Conservation (phyloP, 1,140 invertebrate genomes). For the Aphis craccivora region DNA sequence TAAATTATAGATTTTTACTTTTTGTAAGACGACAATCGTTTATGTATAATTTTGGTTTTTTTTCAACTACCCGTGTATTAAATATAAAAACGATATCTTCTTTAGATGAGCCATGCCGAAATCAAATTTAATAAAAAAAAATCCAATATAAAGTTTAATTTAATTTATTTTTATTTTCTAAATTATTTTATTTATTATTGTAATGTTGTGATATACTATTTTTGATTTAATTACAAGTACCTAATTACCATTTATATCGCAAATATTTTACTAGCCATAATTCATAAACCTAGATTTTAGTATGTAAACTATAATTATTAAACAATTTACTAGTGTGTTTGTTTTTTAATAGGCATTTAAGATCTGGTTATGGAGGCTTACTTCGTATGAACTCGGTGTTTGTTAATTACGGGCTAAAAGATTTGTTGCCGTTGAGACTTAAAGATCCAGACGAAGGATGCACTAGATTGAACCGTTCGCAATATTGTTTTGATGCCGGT, state of each 20-base stretch:
- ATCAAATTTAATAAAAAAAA: background rate
- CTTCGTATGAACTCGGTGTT: slow-evolving; percentile 89
- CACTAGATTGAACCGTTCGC: slow-evolving; percentile 82
- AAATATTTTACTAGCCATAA: no score
- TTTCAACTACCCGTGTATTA: background rate
- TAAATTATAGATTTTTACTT: background rate
- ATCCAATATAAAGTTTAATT: no score
- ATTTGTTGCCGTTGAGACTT: slow-evolving; percentile 85
- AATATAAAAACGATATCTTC: background rate
- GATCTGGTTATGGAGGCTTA: slow-evolving; percentile 79
- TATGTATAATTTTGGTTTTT: background rate
- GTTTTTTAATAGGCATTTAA: slow-evolving; percentile 70
- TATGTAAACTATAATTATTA: background rate
- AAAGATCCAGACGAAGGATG: slow-evolving; percentile 92
- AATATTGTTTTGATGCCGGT: slow-evolving; percentile 92
- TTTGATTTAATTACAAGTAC: no score
- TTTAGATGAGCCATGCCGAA: background rate
- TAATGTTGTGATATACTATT: no score
- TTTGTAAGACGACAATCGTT: background rate
- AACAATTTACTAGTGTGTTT: background rate
- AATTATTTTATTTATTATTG: no score
- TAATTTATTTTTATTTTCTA: no score
- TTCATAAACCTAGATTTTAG: background rate
- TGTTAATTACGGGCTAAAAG: slow-evolving; percentile 84
- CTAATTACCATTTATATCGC: no score